phyloP scores from a whole-genome alignment of 2,888 invertebrate genomes.

The Drepanosiphum platanoidis region DNA sequence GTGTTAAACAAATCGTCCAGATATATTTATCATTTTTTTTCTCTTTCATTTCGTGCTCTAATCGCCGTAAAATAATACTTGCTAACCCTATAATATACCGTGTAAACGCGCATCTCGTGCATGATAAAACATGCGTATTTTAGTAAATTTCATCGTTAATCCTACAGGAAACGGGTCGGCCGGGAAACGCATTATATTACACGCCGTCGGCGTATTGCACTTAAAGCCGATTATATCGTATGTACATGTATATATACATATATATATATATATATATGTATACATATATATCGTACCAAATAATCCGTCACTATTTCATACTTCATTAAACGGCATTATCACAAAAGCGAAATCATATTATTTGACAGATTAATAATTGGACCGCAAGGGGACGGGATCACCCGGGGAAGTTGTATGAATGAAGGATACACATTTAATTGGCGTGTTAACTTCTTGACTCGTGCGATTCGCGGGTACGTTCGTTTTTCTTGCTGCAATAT shows the following conservation, averaged over 20 bases:
- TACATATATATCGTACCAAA: too few relatives aligned
- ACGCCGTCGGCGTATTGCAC: constrained; percentile 46
- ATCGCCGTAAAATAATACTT: constrained; percentile 7
- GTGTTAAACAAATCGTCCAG: background rate
- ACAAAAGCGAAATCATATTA: constrained; percentile 41
- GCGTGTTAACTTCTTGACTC: background rate
- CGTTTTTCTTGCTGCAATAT: background rate
- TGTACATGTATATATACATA: background rate
- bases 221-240: constrained; percentile 56
- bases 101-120: constrained; percentile 42
- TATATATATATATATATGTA: too few relatives aligned
- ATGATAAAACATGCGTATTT: constrained; percentile 46
- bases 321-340: constrained; percentile 60
- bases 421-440: background rate
- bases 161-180: constrained; percentile 11
- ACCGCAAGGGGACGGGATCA: background rate
- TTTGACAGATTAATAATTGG: constrained; percentile 51
- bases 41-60: background rate
- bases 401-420: too few relatives aligned
- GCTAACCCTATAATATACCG: constrained; percentile 21
- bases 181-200: constrained; percentile 38
- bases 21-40: background rate
- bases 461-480: background rate
- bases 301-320: constrained; percentile 59
- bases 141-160: constrained; percentile 47